These are phyloP conservation scores for Cataglyphis hispanica DNA, from an alignment of 1,140 invertebrate genomes.

Conservation along the genomic window DNA sequence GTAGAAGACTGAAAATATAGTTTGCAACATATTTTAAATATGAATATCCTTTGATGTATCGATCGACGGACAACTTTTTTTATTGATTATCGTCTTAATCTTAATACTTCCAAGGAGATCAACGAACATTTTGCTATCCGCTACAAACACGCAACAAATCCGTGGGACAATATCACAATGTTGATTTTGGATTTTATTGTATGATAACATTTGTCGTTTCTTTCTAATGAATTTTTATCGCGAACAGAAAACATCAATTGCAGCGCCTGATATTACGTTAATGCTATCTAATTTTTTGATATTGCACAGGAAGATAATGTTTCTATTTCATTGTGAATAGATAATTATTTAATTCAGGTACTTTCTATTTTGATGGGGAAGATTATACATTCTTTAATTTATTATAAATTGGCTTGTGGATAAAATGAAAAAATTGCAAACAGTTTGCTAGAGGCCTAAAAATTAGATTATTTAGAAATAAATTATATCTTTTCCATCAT, in stretches of 20 bases:
- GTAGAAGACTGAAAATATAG: constrained; percentile 1
- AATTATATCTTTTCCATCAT: not conserved
- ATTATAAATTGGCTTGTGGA: not conserved
- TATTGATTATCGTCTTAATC: not conserved
- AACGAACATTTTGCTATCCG: constrained; percentile 61
- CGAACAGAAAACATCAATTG: constrained; percentile 25
- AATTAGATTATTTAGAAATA: not conserved
- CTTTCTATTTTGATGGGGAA: not conserved
- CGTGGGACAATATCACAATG: not conserved
- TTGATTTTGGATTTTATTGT: not conserved
- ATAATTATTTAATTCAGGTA: not conserved
- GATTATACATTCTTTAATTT: not conserved
- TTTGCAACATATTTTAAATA: not conserved
- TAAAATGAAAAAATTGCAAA: constrained; percentile 9
- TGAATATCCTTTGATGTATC: not conserved
- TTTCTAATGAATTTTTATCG: constrained; percentile 34
- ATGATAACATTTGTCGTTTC: not conserved
- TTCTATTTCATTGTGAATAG: constrained; percentile 15
- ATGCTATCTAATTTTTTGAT: not conserved
- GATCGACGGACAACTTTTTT: not conserved
- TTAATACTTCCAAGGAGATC: constrained; percentile 13
- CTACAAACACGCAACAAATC: constrained; percentile 49
- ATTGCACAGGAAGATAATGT: constrained; percentile 1
- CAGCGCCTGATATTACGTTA: not conserved
- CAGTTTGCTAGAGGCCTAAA: not conserved